phyloP scores from a whole-genome alignment of 2,797 vertebrate species.

The Molossus alvarezi region DNA sequence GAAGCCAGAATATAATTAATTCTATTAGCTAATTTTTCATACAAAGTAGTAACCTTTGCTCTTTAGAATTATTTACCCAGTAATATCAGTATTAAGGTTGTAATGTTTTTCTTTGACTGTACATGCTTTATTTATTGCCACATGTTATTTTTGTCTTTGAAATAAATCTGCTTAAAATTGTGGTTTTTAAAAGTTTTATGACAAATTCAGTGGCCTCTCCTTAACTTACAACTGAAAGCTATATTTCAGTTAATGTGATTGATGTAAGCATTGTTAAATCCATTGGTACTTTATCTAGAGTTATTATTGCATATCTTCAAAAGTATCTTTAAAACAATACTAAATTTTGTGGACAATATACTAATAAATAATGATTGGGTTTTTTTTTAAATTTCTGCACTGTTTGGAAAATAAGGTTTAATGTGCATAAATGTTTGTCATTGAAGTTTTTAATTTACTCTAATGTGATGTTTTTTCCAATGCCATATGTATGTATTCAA shows the following conservation, averaged over 20 bases:
- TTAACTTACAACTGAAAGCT: constrained; percentile 66
- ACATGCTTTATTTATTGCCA: constrained; percentile 58
- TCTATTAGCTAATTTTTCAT: constrained; percentile 67
- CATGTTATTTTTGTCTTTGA: constrained; percentile 59
- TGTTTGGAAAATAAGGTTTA: constrained; percentile 74
- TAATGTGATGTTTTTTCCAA: constrained; percentile 61
- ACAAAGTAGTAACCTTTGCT: constrained; percentile 37
- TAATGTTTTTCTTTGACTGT: constrained; percentile 54
- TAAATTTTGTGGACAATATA: constrained; percentile 53
- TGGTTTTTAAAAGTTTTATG: constrained; percentile 13
- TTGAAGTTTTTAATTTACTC: constrained; percentile 65
- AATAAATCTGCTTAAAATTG: constrained; percentile 60
- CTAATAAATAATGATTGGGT: constrained; percentile 51
- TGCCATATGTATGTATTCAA: constrained; percentile 43
- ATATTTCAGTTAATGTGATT: constrained; percentile 54
- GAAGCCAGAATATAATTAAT: constrained; percentile 41
- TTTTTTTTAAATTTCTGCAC: constrained; percentile 48
- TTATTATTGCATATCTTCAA: constrained; percentile 37
- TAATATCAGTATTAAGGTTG: constrained; percentile 50
- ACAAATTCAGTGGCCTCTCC: constrained; percentile 55
- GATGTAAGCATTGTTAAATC: constrained; percentile 40
- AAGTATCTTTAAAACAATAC: constrained; percentile 60
- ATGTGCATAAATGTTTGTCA: constrained; percentile 50
- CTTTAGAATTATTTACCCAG: constrained; percentile 54
- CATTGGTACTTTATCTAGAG: constrained; percentile 62